Evolutionary conservation across 1,140 invertebrate genomes (phyloP), one percentile per base, ranked within the genome.

Genomic region (Teleopsis dalmanni): DNA sequence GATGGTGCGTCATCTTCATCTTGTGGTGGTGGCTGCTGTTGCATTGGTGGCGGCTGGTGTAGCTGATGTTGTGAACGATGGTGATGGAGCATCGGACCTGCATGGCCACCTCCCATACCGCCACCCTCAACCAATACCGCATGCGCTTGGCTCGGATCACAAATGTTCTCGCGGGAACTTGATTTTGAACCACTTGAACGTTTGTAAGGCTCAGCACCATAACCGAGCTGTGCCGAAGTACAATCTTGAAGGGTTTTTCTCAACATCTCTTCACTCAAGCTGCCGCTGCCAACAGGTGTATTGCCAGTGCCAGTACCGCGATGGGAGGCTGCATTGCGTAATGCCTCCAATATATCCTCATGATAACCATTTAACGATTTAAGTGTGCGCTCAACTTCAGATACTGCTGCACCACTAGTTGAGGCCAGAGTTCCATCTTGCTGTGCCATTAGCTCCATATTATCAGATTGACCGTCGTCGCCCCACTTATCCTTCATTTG

Each of bases 351-450:
- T 55, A 95, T 88, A 57, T 92, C 88, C 57, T 93, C 91, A 60
- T 93, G 91, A 68, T 95, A 95, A 3, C 90, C 91, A 73, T 93
- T 92, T 7, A 95, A 73, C 41, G 81, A 89, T 73, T 91, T 89
- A 9, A 93, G 73, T 3, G 82, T 89, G 31, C 85, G 72, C 61
- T 93, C 87, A 57, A 93, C 87, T 58, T 91, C 83, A 2, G 81
- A 80, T 33, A 83, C 78, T 6, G 80, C 75, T 1, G 78, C 79
- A 6, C 74, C 65, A 62, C 74, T 72, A 69, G 74, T 70, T 71
- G 73, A 70, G 6, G 72, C 70, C 58, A 81, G 72, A 43, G 73
- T 77, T 53, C 82, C 81, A 57, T 86, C 82, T 18, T 81, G 81
- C 59, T 84, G 81, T 13, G 77, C 78, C 43, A 85, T 76, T 14